These are phyloP conservation scores for Chaetorhynchus papuensis DNA, from an alignment of 2,113 vertebrate genomes.

Conservation along the genomic window DNA sequence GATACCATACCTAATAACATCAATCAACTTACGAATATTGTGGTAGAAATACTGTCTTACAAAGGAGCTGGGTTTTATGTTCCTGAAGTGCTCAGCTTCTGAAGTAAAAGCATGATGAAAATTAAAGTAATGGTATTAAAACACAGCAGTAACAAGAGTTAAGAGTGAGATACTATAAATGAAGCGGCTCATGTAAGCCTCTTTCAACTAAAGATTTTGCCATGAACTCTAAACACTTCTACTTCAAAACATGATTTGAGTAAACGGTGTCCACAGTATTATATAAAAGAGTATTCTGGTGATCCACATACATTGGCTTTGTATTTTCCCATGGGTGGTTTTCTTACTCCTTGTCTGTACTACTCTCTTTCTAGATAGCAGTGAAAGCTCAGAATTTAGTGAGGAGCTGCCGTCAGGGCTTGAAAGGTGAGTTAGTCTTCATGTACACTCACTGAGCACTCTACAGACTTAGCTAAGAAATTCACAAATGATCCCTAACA, in stretches of 20 bases:
- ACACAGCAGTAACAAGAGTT: background rate
- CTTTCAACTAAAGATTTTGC: background rate
- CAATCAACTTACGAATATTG: rapidly evolving
- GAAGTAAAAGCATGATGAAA: background rate
- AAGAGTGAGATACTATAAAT: background rate
- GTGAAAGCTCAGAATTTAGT: slow-evolving; percentile 92
- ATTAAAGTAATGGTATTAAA: background rate
- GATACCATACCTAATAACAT: background rate
- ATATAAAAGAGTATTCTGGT: background rate
- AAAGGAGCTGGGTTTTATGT: background rate
- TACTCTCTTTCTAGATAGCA: slow-evolving; percentile 83
- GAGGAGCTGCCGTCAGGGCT: slow-evolving; percentile 88
- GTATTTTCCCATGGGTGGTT: slow-evolving; percentile 15
- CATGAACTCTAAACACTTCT: background rate
- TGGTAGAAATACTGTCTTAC: background rate
- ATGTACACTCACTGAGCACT: background rate
- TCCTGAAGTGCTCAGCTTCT: background rate
- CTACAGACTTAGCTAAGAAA: slow-evolving; percentile 9
- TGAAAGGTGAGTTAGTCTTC: slow-evolving; percentile 85
- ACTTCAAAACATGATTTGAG: background rate
- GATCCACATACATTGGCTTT: background rate
- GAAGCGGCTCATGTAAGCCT: background rate
- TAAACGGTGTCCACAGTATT: background rate
- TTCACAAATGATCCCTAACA: background rate
- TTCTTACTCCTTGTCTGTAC: slow-evolving; percentile 63